Conservation (phyloP, 2,888 invertebrate genomes). For the Athalia cordata region DNA sequence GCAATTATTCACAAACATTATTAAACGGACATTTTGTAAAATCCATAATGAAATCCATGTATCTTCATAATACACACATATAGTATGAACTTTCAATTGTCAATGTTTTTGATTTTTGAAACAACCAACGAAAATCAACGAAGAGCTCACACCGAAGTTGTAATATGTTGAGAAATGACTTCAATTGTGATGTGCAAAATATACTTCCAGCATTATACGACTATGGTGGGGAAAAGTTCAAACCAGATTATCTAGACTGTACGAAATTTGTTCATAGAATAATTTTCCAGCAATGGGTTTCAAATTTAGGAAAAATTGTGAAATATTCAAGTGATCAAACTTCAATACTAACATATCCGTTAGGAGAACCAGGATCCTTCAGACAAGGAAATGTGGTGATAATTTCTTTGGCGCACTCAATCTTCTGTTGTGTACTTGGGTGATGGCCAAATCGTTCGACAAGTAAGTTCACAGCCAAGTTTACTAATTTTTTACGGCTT, state of each 20-base stretch:
- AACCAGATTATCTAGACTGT: not conserved
- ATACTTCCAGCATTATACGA: not conserved
- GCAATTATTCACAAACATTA: not conserved
- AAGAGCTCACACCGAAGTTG: not conserved
- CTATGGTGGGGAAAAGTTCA: not conserved
- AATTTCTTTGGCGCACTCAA: conserved; percentile 10
- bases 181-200: not conserved
- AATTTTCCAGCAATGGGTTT: not conserved
- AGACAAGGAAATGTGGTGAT: conserved; percentile 6
- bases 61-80: conserved; percentile 3
- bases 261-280: not conserved
- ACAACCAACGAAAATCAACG: not conserved
- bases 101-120: not conserved
- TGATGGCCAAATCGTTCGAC: conserved; percentile 17
- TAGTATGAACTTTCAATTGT: not conserved
- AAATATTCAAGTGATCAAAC: conserved; percentile 1
- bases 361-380: conserved; percentile 11
- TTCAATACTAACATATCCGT: conserved; percentile 14
- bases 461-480: conserved; percentile 16
- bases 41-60: not conserved
- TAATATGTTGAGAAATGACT: not conserved
- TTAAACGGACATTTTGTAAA: not conserved
- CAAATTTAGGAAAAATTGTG: not conserved
- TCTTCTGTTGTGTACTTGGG: conserved; percentile 17
- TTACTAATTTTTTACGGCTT: conserved; percentile 23